phyloP scores from a whole-genome alignment of 2,113 vertebrate genomes.

The Aythya baeri region DNA sequence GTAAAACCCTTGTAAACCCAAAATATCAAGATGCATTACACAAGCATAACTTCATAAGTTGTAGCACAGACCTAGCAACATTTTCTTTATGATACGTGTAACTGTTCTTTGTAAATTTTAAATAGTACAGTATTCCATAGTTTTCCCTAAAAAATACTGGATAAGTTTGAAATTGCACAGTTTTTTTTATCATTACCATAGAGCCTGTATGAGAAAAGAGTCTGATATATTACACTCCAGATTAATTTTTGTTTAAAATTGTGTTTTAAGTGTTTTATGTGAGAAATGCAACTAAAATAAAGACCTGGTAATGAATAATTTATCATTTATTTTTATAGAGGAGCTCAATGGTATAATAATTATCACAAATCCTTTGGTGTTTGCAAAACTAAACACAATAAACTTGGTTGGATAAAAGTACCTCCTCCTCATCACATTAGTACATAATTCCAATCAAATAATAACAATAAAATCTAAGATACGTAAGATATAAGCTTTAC shows the following conservation, averaged over 20 bases:
- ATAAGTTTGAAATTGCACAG: neutral
- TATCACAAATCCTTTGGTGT: neutral
- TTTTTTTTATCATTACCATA: neutral
- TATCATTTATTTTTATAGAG: neutral
- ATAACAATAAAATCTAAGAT: neutral
- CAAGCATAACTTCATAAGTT: neutral
- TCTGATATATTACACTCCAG: neutral
- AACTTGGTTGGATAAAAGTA: neutral
- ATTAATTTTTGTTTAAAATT: neutral
- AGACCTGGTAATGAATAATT: neutral
- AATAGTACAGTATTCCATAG: neutral
- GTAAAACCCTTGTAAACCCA: neutral
- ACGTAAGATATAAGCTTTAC: neutral
- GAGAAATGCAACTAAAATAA: neutral
- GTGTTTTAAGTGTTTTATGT: neutral
- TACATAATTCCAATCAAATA: neutral
- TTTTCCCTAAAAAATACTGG: neutral
- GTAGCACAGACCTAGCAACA: neutral
- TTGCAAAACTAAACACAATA: neutral
- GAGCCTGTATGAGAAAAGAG: neutral
- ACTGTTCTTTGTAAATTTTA: neutral
- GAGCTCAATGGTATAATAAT: neutral
- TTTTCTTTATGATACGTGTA: neutral
- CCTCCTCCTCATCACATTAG: neutral
- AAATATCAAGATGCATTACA: neutral